Evolutionary conservation across 2,113 vertebrate species (phyloP), one percentile per base, ranked within the genome.

Genomic region (Stictonetta naevosa): DNA sequence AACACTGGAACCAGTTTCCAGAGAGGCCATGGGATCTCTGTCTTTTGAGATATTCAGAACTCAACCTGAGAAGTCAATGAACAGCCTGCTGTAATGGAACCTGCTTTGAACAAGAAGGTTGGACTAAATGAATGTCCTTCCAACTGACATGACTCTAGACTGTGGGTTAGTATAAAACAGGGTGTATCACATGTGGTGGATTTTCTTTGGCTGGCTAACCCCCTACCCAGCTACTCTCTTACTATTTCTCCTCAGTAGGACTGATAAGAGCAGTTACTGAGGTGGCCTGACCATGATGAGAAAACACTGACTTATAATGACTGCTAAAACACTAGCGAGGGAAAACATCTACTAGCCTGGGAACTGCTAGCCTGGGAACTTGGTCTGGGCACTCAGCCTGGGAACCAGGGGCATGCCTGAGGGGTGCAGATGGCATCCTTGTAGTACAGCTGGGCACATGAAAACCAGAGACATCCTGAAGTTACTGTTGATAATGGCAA

Each of bases 161-260:
- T 53, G 8, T 29, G 25, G 5, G 5, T 83, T 86, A 33, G 31
- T 25, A 6, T n/a, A 42, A 62, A 80, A 31, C 11, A 38, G 42
- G 5, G 18, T 83, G 13, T 48, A 0, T 59, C 0, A 4, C 13
- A 0, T 66, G 21, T 38, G 29, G 12, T 42, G 8, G 28, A 17
- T 76, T 88, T 38, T 34, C 78, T 21, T 74, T 55, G 23, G 4
- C 20, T 5, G 5, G 13, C 21, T 66, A 19, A 13, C 52, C 2
- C 4, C 11, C 3, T 19, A 59, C 4, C 2, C 13, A 31, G 13
- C 78, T 75, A 31, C 14, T 34, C 10, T 46, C 13, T 83, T 12
- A 12, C 38, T 59, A 4, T 40, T 3, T 1, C 6, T 68, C 20
- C 68, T 55, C 55, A 88, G 25, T 4, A 68, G 38, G 38, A 36